These are phyloP conservation scores for Semotilus atromaculatus DNA, from an alignment of 2,797 vertebrate species.

Conservation along the genomic window DNA sequence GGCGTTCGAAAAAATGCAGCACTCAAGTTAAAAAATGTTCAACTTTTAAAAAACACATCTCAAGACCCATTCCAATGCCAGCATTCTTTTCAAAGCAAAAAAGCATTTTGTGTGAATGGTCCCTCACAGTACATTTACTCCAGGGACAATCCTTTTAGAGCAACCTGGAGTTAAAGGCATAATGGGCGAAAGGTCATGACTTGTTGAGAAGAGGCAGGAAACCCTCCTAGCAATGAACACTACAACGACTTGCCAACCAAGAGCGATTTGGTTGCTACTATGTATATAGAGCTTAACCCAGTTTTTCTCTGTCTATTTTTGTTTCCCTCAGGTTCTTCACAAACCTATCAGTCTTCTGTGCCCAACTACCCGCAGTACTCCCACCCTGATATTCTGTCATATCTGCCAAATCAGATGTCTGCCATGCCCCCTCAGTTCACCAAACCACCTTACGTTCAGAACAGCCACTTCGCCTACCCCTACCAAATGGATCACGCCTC, in stretches of 20 bases:
- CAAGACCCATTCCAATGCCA: no score
- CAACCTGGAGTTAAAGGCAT: background rate
- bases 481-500: slow-evolving; percentile 46
- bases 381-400: slow-evolving; percentile 45
- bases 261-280: background rate
- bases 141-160: background rate
- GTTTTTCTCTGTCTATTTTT: background rate
- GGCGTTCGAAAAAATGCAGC: background rate
- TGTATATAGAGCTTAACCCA: background rate
- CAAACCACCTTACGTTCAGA: slow-evolving; percentile 47
- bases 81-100: background rate
- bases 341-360: slow-evolving; percentile 51
- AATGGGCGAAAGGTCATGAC: background rate
- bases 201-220: background rate
- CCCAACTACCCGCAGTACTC: slow-evolving; percentile 55
- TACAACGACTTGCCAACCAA: background rate
- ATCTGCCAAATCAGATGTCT: slow-evolving; percentile 59
- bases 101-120: background rate
- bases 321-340: slow-evolving; percentile 54
- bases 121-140: background rate
- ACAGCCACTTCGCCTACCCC: slow-evolving; percentile 46
- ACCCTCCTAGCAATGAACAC: background rate
- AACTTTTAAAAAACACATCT: background rate
- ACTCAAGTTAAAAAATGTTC: background rate
- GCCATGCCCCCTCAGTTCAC: slow-evolving; percentile 49